Evolutionary conservation across 2,113 vertebrate genomes (phyloP), one percentile per base, ranked within the genome.

Genomic region (Carollia perspicillata): DNA sequence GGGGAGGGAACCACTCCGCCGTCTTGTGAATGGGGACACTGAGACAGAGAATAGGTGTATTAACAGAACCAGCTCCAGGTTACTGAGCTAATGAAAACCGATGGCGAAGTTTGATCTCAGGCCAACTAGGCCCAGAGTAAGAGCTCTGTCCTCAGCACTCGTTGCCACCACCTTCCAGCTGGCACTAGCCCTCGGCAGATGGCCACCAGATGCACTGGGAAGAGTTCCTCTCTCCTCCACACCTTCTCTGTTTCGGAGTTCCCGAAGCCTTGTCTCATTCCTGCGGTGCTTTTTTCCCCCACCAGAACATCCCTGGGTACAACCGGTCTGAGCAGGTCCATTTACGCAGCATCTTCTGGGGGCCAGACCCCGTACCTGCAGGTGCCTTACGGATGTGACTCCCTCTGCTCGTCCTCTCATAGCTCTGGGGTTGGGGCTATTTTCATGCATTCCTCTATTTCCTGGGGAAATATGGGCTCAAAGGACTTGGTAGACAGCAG

Each of bases 201-300:
- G 53, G n/a, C 23, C 16, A 1, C 37, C 1, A 6, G 23, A 28
- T 0, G 11, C 1, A 11, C 16, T 33, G 37, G 9, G 74, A 58
- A 53, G 75, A 75, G 16, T 20, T 6, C 26, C 53, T 84, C 55
- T 49, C 5, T 78, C 35, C 49, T 68, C 35, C 53, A 10, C 8
- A 13, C 4, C 30, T 40, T 42, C 69, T 80, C 12, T 17, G 9
- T 28, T 72, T 58, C 28, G 35, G 13, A 72, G 49, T 84, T 66
- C 53, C 22, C 12, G 11, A 65, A 58, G 63, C 10, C n/a, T 69
- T 37, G 2, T 23, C 26, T 78, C 28, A 44, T 37, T 10, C 33
- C 4, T 6, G 11, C 0, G 12, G 35, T 53, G 37, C 30, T 47
- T 96, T 84, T 18, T 53, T 33, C 5, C 6, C 40, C 42, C 88